phyloP scores from a whole-genome alignment of 2,888 invertebrate genomes.

The Tachystola acroxantha region DNA sequence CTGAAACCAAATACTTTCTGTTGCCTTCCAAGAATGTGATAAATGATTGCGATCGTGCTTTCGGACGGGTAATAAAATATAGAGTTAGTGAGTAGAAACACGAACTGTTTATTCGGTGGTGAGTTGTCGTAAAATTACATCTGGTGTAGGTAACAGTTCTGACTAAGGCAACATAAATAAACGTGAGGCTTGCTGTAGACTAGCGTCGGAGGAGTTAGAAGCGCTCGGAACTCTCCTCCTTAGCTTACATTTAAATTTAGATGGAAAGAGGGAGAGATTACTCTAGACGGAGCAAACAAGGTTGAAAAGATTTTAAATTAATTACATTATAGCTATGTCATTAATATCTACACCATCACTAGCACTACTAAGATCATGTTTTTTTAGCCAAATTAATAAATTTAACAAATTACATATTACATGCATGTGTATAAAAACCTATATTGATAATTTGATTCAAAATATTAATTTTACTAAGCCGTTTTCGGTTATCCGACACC shows the following conservation, averaged over 20 bases:
- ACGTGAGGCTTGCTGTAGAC: constrained; percentile 41
- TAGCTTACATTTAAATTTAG: constrained; percentile 19
- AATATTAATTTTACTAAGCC: too few relatives aligned
- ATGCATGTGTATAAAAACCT: too few relatives aligned
- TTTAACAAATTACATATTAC: too few relatives aligned
- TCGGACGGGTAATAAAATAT: constrained; percentile 14
- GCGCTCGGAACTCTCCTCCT: constrained; percentile 21
- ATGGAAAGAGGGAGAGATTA: constrained; percentile 8
- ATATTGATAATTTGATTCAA: too few relatives aligned
- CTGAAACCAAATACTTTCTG: constrained; percentile 13
- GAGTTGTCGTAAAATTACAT: constrained; percentile 71
- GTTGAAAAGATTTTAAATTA: too few relatives aligned
- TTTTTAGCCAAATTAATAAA: too few relatives aligned
- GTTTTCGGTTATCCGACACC: too few relatives aligned
- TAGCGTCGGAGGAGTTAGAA: constrained; percentile 30
- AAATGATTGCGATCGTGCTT: constrained; percentile 12
- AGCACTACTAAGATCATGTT: too few relatives aligned
- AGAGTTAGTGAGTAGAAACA: constrained; percentile 24
- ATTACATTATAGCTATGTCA: too few relatives aligned
- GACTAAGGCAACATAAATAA: constrained; percentile 74
- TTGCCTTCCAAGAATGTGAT: constrained; percentile 12
- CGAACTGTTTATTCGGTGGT: constrained; percentile 55
- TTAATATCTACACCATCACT: too few relatives aligned
- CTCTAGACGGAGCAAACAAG: neutral
- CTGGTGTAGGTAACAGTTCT: constrained; percentile 69